Evolutionary conservation across 2,888 invertebrate genomes (phyloP).

Genomic region (Cataglyphis albicans): DNA sequence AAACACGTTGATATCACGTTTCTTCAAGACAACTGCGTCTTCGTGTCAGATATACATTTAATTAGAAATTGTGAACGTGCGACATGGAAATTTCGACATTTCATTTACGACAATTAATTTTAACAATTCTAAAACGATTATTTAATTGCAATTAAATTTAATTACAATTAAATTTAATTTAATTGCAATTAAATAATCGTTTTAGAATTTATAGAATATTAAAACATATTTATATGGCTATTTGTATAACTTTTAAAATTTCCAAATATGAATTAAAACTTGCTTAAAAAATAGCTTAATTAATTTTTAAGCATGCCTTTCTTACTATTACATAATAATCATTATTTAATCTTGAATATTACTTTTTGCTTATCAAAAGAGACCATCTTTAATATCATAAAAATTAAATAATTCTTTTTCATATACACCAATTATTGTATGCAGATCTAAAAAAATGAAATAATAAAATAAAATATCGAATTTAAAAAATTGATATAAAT

Average conservation of each 20-base stretch:
- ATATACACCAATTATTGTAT: no score
- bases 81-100: not conserved
- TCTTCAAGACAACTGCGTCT: constrained; percentile 33
- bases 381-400: not conserved
- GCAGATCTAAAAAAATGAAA: not conserved
- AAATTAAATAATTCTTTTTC: not conserved
- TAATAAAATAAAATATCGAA: not conserved
- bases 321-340: not conserved
- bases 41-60: constrained; percentile 33
- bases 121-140: no score
- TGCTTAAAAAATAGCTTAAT: not conserved
- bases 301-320: not conserved
- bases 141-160: no score
- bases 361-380: not conserved
- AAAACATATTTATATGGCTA: not conserved
- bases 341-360: not conserved
- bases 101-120: not conserved
- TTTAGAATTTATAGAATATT: not conserved
- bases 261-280: not conserved
- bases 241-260: not conserved
- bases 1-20: constrained; percentile 61
- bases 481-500: not conserved
- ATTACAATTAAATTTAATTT: no score
- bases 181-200: not conserved
- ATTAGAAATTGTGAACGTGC: constrained; percentile 9